phyloP scores from a whole-genome alignment of 2,888 invertebrate genomes.

The Archips xylosteana region DNA sequence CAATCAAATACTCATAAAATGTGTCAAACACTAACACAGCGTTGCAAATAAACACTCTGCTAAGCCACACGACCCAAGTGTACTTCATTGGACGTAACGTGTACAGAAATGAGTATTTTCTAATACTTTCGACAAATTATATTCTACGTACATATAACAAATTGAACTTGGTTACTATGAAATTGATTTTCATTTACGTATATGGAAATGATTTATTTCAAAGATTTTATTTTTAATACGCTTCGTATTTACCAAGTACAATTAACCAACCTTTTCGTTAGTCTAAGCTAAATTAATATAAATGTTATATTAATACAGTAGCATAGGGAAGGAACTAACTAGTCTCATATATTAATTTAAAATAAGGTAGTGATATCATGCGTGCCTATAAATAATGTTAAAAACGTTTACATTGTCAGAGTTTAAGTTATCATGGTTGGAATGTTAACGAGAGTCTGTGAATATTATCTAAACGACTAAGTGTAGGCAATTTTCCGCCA shows the following conservation, averaged over 20 bases:
- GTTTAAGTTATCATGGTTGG: conserved; percentile 12
- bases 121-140: conserved; percentile 15
- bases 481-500: neutral
- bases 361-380: conserved; percentile 79
- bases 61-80: neutral
- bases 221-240: conserved; percentile 71
- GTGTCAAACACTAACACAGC: conserved; percentile 53
- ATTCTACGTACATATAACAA: conserved; percentile 33
- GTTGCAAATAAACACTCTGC: neutral
- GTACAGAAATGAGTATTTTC: conserved; percentile 12
- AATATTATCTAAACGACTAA: neutral
- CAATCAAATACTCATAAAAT: conserved; percentile 49
- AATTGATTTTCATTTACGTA: conserved; percentile 41
- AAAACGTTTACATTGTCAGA: conserved; percentile 52
- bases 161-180: conserved; percentile 52
- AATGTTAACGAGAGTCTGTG: neutral
- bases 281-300: conserved; percentile 60
- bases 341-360: conserved; percentile 82
- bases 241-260: conserved; percentile 82
- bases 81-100: neutral
- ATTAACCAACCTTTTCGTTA: conserved; percentile 63
- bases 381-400: conserved; percentile 75
- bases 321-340: conserved; percentile 81
- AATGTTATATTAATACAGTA: conserved; percentile 70
- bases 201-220: conserved; percentile 55